Evolutionary conservation across 2,797 vertebrate species (phyloP).

Genomic region (Thamnophis elegans): DNA sequence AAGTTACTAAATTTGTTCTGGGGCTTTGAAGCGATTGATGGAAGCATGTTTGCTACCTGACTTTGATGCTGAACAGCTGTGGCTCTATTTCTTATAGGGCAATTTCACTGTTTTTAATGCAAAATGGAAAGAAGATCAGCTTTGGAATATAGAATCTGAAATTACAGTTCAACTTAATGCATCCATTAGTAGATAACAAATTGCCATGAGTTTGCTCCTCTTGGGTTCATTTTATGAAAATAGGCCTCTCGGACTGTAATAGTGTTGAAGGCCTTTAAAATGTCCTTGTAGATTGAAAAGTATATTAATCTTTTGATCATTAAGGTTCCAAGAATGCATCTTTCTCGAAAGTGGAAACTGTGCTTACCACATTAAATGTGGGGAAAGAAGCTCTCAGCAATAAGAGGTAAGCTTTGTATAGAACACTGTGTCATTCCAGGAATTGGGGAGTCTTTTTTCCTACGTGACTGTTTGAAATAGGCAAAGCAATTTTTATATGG

Average conservation of each 20-base stretch:
- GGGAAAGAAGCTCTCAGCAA: background rate
- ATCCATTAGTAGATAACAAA: background rate
- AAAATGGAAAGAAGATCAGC: background rate
- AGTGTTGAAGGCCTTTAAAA: background rate
- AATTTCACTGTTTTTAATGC: background rate
- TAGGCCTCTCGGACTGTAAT: background rate
- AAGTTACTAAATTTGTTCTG: background rate
- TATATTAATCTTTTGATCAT: background rate
- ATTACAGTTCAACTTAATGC: background rate
- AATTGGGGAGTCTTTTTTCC: background rate
- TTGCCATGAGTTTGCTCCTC: background rate
- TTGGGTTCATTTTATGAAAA: background rate
- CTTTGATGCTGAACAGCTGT: slow-evolving; percentile 1
- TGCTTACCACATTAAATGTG: background rate
- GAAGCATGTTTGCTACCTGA: background rate
- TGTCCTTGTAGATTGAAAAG: background rate
- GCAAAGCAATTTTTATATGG: background rate
- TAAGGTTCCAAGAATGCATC: background rate
- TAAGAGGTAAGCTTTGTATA: background rate
- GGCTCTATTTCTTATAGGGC: background rate
- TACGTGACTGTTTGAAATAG: background rate
- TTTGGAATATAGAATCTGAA: background rate
- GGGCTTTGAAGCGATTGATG: background rate
- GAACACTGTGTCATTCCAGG: background rate
- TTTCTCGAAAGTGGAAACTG: background rate